Evolutionary conservation across 2,797 vertebrate genomes (phyloP).

Genomic region (Pelobates cultripes): DNA sequence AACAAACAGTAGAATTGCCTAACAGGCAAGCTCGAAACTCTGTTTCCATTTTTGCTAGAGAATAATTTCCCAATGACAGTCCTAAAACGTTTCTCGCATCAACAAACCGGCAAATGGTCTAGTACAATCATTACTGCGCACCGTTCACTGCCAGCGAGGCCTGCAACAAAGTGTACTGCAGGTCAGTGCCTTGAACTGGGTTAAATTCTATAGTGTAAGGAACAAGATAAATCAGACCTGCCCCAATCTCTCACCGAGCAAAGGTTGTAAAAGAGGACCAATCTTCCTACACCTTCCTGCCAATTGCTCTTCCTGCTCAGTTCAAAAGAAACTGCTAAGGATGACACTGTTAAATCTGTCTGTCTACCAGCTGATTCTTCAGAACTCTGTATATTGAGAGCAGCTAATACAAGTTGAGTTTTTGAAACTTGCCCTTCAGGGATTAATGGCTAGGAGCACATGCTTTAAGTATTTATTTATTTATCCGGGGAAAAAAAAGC

Average conservation of each 20-base stretch:
- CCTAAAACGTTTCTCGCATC: neutral
- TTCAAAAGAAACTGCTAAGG: constrained; percentile 70
- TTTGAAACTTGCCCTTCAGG: constrained; percentile 54
- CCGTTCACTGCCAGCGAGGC: neutral
- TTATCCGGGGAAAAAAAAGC: constrained; percentile 7
- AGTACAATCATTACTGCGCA: neutral
- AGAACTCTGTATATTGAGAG: constrained; percentile 60
- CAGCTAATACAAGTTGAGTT: constrained; percentile 60
- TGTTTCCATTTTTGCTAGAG: no score
- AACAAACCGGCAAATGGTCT: neutral
- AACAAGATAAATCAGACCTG: constrained; percentile 55
- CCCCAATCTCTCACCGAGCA: constrained; percentile 56
- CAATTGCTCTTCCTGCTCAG: constrained; percentile 63
- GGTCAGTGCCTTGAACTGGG: neutral
- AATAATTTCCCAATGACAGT: no score
- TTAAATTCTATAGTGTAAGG: neutral
- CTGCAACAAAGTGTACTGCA: constrained; percentile 1
- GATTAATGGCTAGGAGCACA: constrained; percentile 55
- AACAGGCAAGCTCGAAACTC: no score
- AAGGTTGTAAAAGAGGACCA: constrained; percentile 66
- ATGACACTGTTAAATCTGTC: constrained; percentile 65
- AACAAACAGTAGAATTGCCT: no score
- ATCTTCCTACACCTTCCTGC: constrained; percentile 66
- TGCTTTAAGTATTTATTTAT: constrained; percentile 23
- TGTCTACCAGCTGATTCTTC: constrained; percentile 64